Percentiles rank a stretch among this genome's conserved stretches.
phyloP scores from a whole-genome alignment of 2,113 vertebrate genomes.

The Ellobius talpinus region DNA sequence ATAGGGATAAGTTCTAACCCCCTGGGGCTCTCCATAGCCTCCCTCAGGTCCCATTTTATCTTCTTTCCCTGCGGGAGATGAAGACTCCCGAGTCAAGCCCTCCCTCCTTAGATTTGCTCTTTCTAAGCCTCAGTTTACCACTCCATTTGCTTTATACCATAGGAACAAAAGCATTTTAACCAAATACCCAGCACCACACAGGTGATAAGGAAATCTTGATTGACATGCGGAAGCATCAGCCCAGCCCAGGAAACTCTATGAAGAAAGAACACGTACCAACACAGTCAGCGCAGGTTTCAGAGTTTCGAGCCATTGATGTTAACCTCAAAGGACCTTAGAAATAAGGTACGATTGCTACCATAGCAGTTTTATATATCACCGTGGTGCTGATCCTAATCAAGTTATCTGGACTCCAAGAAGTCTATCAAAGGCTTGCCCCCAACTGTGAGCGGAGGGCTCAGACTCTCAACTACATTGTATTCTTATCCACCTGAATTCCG shows the following conservation, averaged over 20 bases:
- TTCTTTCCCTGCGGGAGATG: neutral
- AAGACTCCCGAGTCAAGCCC: neutral
- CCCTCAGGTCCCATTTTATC: neutral
- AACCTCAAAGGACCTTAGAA: neutral
- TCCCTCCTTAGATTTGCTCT: neutral
- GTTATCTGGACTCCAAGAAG: conserved; percentile 40
- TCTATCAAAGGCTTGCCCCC: conserved; percentile 38
- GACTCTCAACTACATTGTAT: conserved; percentile 31
- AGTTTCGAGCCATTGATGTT: neutral
- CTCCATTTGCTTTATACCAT: neutral
- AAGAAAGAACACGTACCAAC: neutral
- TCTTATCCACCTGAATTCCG: conserved; percentile 55
- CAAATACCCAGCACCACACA: neutral
- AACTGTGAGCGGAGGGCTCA: neutral
- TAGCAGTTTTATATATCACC: neutral
- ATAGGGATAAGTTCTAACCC: neutral
- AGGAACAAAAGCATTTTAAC: conserved; percentile 22
- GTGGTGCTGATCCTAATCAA: conserved; percentile 48
- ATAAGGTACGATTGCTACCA: neutral
- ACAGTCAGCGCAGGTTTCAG: neutral
- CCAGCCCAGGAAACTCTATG: neutral
- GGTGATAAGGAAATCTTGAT: neutral
- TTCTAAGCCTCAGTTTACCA: neutral
- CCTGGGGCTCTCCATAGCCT: neutral
- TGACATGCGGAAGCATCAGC: neutral